Evolutionary conservation across 92 coral and sea anemone species (phyloP).

Genomic region (Paragorgia papillata): DNA sequence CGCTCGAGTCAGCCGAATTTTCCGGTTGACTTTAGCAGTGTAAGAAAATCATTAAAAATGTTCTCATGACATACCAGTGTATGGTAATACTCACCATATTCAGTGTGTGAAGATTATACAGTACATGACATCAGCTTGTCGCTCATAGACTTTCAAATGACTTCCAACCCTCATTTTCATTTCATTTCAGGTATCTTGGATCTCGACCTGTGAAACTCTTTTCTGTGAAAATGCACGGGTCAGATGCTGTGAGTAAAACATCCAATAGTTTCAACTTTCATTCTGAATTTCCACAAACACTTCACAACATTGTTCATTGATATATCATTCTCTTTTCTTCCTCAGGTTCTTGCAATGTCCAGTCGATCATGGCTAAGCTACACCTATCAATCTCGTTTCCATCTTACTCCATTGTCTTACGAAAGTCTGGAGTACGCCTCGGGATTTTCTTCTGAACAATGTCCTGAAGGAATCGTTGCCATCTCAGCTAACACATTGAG

Average conservation of each 20-base stretch:
- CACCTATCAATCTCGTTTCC: slow-evolving; percentile 93
- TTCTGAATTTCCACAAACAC: too few species aligned
- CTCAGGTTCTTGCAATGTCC: slow-evolving; percentile 98
- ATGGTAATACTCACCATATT: too few species aligned
- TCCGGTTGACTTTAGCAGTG: too few species aligned
- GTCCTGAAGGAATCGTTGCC: slow-evolving; percentile 99
- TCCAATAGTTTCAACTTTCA: too few species aligned
- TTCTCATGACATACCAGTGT: too few species aligned
- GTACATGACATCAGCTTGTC: too few species aligned
- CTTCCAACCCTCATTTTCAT: too few species aligned
- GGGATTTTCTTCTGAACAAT: slow-evolving; percentile 98
- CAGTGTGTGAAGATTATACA: too few species aligned
- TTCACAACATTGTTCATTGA: neutral
- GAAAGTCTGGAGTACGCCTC: slow-evolving; percentile 97
- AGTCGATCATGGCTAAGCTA: slow-evolving; percentile 99
- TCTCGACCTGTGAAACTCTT: slow-evolving; percentile 96
- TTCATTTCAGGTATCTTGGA: slow-evolving; percentile 77
- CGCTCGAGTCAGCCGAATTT: too few species aligned
- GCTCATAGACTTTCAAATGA: too few species aligned
- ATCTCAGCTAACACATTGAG: slow-evolving; percentile 95
- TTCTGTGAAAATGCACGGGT: slow-evolving; percentile 95
- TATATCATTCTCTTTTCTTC: neutral
- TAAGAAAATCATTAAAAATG: too few species aligned
- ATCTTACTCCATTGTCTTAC: slow-evolving; percentile 93
- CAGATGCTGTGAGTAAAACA: slow-evolving; percentile 80